Evolutionary conservation across 2,113 vertebrate genomes (phyloP).

Genomic region (Thunnus thynnus): DNA sequence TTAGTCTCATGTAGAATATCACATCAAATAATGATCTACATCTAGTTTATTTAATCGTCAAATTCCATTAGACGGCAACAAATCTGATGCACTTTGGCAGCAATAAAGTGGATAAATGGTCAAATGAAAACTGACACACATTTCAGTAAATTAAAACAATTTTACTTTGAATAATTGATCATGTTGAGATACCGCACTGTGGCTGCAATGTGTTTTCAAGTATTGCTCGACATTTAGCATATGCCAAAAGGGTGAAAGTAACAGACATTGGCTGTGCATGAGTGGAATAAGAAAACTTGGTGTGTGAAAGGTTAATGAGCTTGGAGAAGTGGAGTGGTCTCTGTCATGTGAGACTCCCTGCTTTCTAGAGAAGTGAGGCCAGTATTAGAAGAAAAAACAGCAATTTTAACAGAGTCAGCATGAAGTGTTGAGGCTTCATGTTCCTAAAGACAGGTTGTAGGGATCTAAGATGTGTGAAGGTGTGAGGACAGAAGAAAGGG

Average conservation of each 20-base stretch:
- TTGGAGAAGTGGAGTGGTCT: conserved; percentile 44
- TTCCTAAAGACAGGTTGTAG: conserved; percentile 15
- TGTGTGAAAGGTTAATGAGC: conserved; percentile 78
- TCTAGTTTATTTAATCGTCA: background rate
- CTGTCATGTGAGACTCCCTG: conserved; percentile 58
- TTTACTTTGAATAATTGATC: conserved; percentile 9
- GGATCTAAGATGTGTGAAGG: conserved; percentile 8
- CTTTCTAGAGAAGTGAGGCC: conserved; percentile 36
- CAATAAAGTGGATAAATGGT: background rate
- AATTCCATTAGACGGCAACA: background rate
- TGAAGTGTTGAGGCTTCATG: conserved; percentile 22
- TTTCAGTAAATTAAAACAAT: conserved; percentile 25
- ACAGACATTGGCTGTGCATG: conserved; percentile 54
- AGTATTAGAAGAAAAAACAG: conserved; percentile 21
- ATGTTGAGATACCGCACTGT: background rate
- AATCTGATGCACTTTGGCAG: background rate
- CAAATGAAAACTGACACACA: background rate
- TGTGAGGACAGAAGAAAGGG: conserved; percentile 1
- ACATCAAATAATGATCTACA: conserved; percentile 2
- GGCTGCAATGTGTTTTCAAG: conserved; percentile 21
- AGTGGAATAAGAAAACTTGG: conserved; percentile 59
- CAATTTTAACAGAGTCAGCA: conserved; percentile 12
- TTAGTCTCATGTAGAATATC: background rate
- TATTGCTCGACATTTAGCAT: conserved; percentile 50
- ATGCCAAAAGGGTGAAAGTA: conserved; percentile 37